A percentile compares a stretch with the other conserved stretches of the same genome.
Conservation (phyloP, 2,113 vertebrate genomes). For the Hiodon alosoides region DNA sequence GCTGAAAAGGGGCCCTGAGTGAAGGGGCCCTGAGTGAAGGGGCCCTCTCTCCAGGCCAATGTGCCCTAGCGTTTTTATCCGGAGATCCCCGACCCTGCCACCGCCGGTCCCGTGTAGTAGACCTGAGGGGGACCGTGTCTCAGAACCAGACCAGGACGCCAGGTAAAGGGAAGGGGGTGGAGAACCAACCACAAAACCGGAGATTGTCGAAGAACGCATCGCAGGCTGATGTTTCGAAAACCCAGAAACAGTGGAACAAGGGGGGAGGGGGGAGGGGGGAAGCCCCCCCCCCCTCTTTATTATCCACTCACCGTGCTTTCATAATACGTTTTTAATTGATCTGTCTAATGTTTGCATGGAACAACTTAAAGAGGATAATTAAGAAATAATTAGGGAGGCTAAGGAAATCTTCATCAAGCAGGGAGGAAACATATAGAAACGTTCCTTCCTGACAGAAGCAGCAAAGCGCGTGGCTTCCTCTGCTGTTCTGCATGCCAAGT, state of each 20-base stretch:
- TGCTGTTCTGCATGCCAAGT: conserved; percentile 71
- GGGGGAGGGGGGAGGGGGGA: conserved; percentile 12
- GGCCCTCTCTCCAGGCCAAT: too few relatives aligned
- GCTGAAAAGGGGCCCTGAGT: neutral
- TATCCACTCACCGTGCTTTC: conserved; percentile 27
- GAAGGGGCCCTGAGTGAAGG: neutral
- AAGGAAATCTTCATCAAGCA: conserved; percentile 74
- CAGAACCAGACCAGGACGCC: neutral
- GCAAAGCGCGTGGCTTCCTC: conserved; percentile 79
- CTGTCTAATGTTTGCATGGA: conserved; percentile 58
- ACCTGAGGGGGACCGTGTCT: neutral
- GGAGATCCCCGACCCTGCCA: too few relatives aligned
- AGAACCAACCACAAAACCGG: neutral
- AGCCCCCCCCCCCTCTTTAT: conserved; percentile 6
- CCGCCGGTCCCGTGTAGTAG: too few relatives aligned
- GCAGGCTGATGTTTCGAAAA: neutral
- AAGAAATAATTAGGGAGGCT: conserved; percentile 80
- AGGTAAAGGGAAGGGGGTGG: neutral
- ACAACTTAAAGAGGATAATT: conserved; percentile 69
- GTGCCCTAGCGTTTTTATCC: too few relatives aligned
- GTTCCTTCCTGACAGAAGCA: conserved; percentile 84
- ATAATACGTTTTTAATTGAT: conserved; percentile 43
- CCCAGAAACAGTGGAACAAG: neutral
- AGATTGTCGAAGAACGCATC: neutral
- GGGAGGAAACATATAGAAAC: conserved; percentile 77